Base-by-base conservation (phyloP, 2,797 vertebrate species). In the Rhodeus uyekii region DNA sequence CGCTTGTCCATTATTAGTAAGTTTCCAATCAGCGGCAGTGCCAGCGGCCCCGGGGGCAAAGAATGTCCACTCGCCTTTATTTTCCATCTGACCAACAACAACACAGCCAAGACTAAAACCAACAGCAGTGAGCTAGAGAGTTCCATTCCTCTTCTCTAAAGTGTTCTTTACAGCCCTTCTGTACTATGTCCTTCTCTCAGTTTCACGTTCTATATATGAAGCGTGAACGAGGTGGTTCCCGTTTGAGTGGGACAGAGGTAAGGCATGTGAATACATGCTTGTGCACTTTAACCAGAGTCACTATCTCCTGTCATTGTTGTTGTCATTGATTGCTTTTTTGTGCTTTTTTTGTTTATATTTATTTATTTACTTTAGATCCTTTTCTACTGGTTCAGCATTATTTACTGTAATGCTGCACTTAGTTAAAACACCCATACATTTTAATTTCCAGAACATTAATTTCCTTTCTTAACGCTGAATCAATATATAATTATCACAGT, bases 11-110 rank as follows among this genome's bases (percentile, higher is more conserved):
- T n/a, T 22, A 87, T 87, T 2, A 60, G 86, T 53, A 93, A 74
- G 73, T 93, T 93, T 76, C 93, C 93, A 12, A 92, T 55, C 2
- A 95, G 58, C 13, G 93, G 93, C 19, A 93, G 73, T 8, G 86
- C 77, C 2, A 22, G 4, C 9, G 93, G 93, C 55, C 93, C 93
- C 1, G 94, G 94, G 8, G 93, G 94, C 29, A 93, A 68, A 16
- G 0, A 10, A 46, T 80, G 68, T 44, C 76, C 75, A 60, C 19
- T 1, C 34, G 85, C 5, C 13, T 60, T 3, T 27, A 53, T 83
- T 72, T 78, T 91, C 60, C 78, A 29, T 22, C 7, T 86, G 3
- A 91, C 14, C 10, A 90, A 4, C 84, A 90, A 86, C 42, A 94
- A 65, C 55, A 89, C 69, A 63, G 55, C 55, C 36, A 85, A 32